These are phyloP conservation scores for Hippocampus guttulatus DNA, from an alignment of 2,113 vertebrate genomes.

Conservation along the genomic window DNA sequence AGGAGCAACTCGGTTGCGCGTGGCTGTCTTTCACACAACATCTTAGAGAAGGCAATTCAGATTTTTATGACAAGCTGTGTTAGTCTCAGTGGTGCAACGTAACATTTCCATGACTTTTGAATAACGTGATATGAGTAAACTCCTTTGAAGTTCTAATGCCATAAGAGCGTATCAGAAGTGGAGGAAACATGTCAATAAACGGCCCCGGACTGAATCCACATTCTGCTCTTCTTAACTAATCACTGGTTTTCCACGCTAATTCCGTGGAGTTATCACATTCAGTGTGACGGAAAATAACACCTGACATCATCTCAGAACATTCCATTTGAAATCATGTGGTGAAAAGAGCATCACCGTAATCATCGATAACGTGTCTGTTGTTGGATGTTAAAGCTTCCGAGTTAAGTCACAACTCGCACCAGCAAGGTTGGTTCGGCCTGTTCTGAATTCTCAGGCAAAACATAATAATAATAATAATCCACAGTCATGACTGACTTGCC, in stretches of 20 bases:
- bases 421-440: neutral
- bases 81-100: neutral
- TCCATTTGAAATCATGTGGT: neutral
- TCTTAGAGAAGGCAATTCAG: neutral
- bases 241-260: conserved; percentile 12
- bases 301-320: conserved; percentile 12
- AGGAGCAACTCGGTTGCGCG: neutral
- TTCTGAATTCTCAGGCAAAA: neutral
- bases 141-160: neutral
- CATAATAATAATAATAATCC: neutral
- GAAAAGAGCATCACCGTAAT: conserved; percentile 10
- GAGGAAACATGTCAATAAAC: conserved; percentile 7
- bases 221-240: conserved; percentile 19
- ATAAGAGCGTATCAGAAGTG: conserved; percentile 3
- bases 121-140: neutral
- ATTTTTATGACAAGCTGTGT: conserved; percentile 5
- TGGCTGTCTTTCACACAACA: neutral
- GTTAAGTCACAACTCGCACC: conserved; percentile 1
- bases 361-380: conserved; percentile 6
- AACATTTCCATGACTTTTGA: neutral
- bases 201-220: conserved; percentile 28
- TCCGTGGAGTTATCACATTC: conserved; percentile 13
- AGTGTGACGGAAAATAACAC: conserved; percentile 21
- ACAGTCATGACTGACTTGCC: neutral
- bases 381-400: neutral